These are phyloP conservation scores for Anser cygnoides DNA, from an alignment of 2,113 vertebrate genomes.

Conservation along the genomic window DNA sequence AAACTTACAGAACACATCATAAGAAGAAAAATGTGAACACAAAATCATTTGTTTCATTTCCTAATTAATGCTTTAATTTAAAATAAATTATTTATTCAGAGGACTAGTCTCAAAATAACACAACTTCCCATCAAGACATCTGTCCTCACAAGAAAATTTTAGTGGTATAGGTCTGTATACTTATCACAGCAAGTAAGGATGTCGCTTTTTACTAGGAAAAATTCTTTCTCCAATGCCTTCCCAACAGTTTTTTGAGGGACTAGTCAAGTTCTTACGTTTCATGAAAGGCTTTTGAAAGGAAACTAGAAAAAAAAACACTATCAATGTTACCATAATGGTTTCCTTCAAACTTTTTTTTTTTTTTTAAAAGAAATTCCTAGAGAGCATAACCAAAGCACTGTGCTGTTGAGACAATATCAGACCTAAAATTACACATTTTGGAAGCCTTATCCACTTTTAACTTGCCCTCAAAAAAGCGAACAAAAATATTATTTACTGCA, in stretches of 20 bases:
- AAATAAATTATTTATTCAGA: neutral
- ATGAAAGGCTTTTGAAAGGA: neutral
- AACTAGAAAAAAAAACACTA: neutral
- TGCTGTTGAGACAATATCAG: neutral
- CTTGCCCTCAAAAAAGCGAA: neutral
- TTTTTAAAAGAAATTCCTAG: neutral
- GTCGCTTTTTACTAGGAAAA: neutral
- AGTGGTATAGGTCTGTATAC: neutral
- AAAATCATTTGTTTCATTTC: neutral
- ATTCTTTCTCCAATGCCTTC: neutral
- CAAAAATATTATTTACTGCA: neutral
- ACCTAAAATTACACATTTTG: neutral
- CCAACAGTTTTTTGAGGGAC: neutral
- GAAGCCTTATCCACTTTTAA: neutral
- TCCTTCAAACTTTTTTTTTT: neutral
- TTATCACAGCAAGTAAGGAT: neutral
- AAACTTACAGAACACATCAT: neutral
- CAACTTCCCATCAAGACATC: neutral
- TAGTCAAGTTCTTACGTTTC: neutral
- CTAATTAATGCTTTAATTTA: neutral
- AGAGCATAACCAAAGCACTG: neutral
- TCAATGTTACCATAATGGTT: neutral
- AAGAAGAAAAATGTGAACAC: neutral
- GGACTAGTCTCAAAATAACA: neutral
- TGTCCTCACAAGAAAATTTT: neutral